These are phyloP conservation scores for Caenorhabditis uteleia DNA, from an alignment of 2,888 invertebrate species.

Conservation along the genomic window DNA sequence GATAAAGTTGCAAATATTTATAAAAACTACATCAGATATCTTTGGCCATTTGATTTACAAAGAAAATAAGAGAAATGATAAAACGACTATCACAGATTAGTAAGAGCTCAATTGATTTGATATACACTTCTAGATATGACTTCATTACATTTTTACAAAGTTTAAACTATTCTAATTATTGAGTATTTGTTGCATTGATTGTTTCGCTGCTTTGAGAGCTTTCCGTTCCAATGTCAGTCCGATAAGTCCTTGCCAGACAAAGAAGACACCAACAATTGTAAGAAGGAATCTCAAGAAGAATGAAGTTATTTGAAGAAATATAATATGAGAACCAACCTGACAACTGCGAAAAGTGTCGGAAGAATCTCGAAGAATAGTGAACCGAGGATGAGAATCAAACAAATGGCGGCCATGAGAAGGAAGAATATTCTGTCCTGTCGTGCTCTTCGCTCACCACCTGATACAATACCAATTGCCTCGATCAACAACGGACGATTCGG, in stretches of 20 bases:
- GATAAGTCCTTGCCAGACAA: constrained; percentile 66
- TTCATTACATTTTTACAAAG: constrained; percentile 6
- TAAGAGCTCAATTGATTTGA: no score
- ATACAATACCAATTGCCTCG: constrained; percentile 56
- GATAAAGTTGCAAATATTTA: neutral
- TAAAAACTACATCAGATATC: no score
- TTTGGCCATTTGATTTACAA: no score
- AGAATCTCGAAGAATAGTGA: constrained; percentile 43
- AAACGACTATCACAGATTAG: no score
- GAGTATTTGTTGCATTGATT: constrained; percentile 54
- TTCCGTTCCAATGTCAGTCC: constrained; percentile 67
- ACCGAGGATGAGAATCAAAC: constrained; percentile 34
- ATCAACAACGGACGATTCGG: constrained; percentile 50
- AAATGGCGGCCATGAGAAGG: constrained; percentile 17
- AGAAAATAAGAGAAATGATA: no score
- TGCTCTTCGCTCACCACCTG: constrained; percentile 63
- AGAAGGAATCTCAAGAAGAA: constrained; percentile 53
- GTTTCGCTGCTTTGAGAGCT: constrained; percentile 67
- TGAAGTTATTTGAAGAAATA: neutral
- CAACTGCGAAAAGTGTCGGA: constrained; percentile 35
- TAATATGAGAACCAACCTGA: constrained; percentile 17
- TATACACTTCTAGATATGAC: no score
- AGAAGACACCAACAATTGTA: constrained; percentile 64
- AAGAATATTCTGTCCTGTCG: constrained; percentile 52
- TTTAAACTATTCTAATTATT: constrained; percentile 38